A percentile compares a stretch with the other conserved stretches of the same genome.
Conservation (phyloP, 1,140 invertebrate species). For the Drosophila pruinosa region DNA sequence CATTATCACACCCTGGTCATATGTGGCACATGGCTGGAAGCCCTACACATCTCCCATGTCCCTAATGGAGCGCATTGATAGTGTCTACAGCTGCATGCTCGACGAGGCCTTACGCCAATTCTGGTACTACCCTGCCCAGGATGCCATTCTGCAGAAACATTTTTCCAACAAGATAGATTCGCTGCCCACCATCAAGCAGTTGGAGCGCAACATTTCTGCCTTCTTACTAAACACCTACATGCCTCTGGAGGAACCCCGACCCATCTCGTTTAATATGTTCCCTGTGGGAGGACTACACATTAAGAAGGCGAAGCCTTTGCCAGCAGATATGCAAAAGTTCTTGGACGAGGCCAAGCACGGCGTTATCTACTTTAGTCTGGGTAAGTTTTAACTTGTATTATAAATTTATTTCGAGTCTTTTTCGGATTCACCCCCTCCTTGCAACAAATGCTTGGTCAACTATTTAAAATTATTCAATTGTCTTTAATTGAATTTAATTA, state of each 20-base stretch:
- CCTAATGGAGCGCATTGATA: conserved; percentile 78
- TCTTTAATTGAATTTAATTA: too few species aligned
- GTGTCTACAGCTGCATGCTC: conserved; percentile 15
- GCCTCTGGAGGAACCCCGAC: conserved; percentile 79
- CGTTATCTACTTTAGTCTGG: conserved; percentile 85
- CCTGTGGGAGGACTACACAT: conserved; percentile 84
- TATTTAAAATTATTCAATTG: too few species aligned
- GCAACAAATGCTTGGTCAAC: too few species aligned
- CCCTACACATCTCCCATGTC: conserved; percentile 74
- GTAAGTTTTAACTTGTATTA: conserved; percentile 61
- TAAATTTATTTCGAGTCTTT: too few species aligned
- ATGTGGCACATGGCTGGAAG: conserved; percentile 67
- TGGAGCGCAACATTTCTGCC: conserved; percentile 84
- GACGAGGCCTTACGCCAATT: conserved; percentile 59
- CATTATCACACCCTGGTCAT: conserved; percentile 70
- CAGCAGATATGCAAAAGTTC: conserved; percentile 67
- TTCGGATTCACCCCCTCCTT: too few species aligned
- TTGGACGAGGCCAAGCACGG: conserved; percentile 83
- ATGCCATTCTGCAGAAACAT: conserved; percentile 69
- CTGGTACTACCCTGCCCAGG: conserved; percentile 60
- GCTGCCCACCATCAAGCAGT: conserved; percentile 81
- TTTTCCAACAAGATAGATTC: conserved; percentile 48
- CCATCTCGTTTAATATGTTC: conserved; percentile 83
- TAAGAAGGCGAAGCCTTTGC: conserved; percentile 71
- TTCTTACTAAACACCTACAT: conserved; percentile 84